Evolutionary conservation across 2,888 invertebrate genomes (phyloP), one percentile per base, ranked within the genome.

Genomic region (Phasia obesa): DNA sequence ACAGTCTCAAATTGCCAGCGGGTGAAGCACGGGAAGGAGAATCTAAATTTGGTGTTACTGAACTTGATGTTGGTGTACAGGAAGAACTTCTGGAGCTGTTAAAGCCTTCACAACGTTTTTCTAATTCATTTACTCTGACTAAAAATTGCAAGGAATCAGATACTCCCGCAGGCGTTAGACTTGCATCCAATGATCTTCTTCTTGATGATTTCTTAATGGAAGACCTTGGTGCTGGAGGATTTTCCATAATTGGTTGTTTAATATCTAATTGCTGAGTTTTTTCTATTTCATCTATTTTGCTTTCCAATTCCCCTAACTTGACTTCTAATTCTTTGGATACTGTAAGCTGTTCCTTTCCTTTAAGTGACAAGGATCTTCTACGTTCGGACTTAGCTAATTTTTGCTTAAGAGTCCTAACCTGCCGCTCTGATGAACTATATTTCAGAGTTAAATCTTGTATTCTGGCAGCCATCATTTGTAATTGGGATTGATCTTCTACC

Each of bases 401-500:
- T 87, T 95, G 95, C 90, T 96, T 96, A 23, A 96, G 89, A 2
- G 94, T 94, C 71, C 96, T 93, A 9, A 96, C 95, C 91, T 96
- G 96, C 86, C 96, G 95, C 88, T 97, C 97, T 0, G 96, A 96
- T 0, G 94, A 93, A 7, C 94, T 94, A 80, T 97, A 92, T 89
- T 97, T 97, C 71, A 94, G 93, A 0, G 97, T 97, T 35, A 98
- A 92, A 89, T 97, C 96, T 88, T 97, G 94, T 79, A 98, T 95
- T 64, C 97, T 93, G 25, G 95, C 95, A 0, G 95, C 96, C 94
- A 97, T 95, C 87, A 97, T 92, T 84, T 95, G 94, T 49, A 96
- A 93, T 90, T 97, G 96, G 0, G 95, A 95, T 71, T 94, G 93
- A 79, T 93, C 93, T 76, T 93, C 93, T 71, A 92, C 92, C 84